Conservation (phyloP, 2,888 invertebrate genomes). For the Tuberolachnus salignus region DNA sequence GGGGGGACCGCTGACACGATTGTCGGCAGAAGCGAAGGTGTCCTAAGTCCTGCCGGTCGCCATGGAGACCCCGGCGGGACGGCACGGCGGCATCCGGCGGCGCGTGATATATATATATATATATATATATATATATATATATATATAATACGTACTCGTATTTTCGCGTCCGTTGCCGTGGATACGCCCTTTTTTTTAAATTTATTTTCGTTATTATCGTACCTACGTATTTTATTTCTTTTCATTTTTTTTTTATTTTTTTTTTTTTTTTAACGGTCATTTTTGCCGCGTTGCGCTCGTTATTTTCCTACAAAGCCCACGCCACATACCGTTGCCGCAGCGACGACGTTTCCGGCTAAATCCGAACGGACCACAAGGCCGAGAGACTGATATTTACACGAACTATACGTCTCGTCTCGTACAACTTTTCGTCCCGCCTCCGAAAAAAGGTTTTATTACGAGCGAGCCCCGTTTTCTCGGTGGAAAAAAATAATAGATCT, state of each 20-base stretch:
- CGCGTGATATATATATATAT: too few species aligned
- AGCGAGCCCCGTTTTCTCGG: too few species aligned
- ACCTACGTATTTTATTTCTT: too few species aligned
- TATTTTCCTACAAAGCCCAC: conserved; percentile 20
- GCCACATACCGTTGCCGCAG: background rate
- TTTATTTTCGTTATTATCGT: too few species aligned
- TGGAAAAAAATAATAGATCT: too few species aligned
- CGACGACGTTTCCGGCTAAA: conserved; percentile 25
- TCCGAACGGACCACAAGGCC: too few species aligned
- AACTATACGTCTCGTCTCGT: too few species aligned
- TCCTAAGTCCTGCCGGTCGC: conserved; percentile 37
- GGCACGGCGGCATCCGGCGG: conserved; percentile 32
- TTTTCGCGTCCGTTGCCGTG: conserved; percentile 45
- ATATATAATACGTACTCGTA: conserved; percentile 48
- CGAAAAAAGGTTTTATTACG: too few species aligned
- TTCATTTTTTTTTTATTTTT: background rate
- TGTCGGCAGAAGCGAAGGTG: conserved; percentile 41
- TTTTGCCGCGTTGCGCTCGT: background rate
- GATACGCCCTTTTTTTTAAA: conserved; percentile 50
- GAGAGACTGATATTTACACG: too few species aligned
- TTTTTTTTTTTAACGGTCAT: conserved; percentile 45
- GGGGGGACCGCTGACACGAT: conserved; percentile 38
- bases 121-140: too few species aligned
- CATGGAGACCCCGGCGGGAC: conserved; percentile 21
- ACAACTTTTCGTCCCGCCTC: too few species aligned